Evolutionary conservation across 2,888 invertebrate genomes (phyloP).

Genomic region (Phoronis australis): DNA sequence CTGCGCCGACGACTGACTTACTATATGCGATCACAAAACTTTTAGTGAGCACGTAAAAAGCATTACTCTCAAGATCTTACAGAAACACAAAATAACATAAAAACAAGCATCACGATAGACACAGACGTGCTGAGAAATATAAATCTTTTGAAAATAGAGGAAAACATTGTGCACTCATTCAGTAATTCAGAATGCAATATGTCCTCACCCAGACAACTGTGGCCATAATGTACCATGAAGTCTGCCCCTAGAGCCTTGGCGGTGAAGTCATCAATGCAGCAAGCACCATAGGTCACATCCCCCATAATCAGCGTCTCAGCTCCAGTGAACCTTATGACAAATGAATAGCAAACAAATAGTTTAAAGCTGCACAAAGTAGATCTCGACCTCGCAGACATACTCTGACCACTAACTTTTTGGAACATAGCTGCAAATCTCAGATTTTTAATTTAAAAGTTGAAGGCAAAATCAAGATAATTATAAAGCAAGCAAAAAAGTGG

Average conservation of each 20-base stretch:
- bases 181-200: too few relatives aligned
- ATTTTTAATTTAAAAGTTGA: not conserved
- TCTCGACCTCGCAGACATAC: not conserved
- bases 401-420: not conserved
- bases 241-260: constrained; percentile 85
- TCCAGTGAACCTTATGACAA: constrained; percentile 62
- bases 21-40: too few relatives aligned
- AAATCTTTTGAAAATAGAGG: too few relatives aligned
- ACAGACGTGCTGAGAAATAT: too few relatives aligned
- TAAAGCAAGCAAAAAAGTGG: not conserved
- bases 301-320: constrained; percentile 96
- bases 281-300: constrained; percentile 98
- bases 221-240: constrained; percentile 92
- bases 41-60: too few relatives aligned
- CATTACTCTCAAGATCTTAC: too few relatives aligned
- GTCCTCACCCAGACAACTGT: constrained; percentile 83
- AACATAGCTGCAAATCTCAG: not conserved
- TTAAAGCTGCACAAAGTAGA: not conserved
- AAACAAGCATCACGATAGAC: too few relatives aligned
- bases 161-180: too few relatives aligned
- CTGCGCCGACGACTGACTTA: too few relatives aligned
- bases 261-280: constrained; percentile 95
- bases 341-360: not conserved
- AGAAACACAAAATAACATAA: too few relatives aligned
- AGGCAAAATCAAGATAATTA: not conserved